These are phyloP conservation scores for Lagocephalus sceleratus DNA, from an alignment of 2,797 vertebrate species.

Conservation along the genomic window DNA sequence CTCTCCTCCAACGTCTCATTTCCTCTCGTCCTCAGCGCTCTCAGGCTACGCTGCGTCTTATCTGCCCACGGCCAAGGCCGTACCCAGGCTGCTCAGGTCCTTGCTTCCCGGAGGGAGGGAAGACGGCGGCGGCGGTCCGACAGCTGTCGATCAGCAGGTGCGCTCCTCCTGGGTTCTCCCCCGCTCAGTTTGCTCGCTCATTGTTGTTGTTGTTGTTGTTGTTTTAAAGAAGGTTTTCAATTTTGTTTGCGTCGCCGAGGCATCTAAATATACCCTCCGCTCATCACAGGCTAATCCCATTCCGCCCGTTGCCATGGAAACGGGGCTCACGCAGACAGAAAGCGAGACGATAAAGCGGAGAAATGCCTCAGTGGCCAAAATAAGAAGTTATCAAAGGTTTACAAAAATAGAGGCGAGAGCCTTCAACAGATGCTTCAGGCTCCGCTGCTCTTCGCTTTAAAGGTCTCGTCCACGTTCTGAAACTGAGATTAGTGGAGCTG, in stretches of 20 bases:
- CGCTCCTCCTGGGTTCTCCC: neutral
- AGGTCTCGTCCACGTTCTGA: too few species aligned
- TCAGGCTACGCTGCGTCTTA: conserved; percentile 81
- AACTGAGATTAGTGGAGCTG: too few species aligned
- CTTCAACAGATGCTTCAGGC: neutral
- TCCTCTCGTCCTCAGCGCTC: conserved; percentile 57
- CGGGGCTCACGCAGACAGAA: conserved; percentile 32
- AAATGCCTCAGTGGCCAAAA: conserved; percentile 16
- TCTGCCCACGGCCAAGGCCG: conserved; percentile 84
- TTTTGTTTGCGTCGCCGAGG: conserved; percentile 23
- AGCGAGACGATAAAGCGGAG: conserved; percentile 25
- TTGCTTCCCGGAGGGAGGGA: conserved; percentile 84
- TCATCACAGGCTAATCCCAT: conserved; percentile 26
- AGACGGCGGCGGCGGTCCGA: conserved; percentile 73
- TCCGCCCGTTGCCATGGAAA: conserved; percentile 52
- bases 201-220: neutral
- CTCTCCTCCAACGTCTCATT: conserved; percentile 12
- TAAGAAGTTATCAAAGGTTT: conserved; percentile 14
- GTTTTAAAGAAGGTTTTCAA: conserved; percentile 29
- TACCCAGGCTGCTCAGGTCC: conserved; percentile 91
- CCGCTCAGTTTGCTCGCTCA: neutral
- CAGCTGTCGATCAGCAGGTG: conserved; percentile 83
- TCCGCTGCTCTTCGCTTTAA: too few species aligned
- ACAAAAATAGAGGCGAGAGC: neutral
- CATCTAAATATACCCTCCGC: conserved; percentile 29